These are phyloP conservation scores for Percopsis omiscomaycus DNA, from an alignment of 2,797 vertebrate species.

Conservation along the genomic window DNA sequence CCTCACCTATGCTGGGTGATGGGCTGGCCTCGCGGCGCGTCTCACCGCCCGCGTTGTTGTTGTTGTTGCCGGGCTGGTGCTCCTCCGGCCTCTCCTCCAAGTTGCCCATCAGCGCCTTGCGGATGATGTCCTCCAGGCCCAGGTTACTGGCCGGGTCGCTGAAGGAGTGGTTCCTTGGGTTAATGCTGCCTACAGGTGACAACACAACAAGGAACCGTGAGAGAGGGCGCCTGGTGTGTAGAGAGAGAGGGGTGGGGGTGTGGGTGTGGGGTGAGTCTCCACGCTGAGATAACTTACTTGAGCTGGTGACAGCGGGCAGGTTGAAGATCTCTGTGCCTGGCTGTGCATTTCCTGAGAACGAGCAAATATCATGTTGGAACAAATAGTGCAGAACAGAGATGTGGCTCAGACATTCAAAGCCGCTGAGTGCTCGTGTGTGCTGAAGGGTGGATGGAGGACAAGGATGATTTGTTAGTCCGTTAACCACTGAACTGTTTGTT, in stretches of 20 bases:
- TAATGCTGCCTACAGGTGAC: conserved; percentile 82
- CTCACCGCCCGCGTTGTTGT: conserved; percentile 76
- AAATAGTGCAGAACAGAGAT: background rate
- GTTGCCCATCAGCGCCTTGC: conserved; percentile 97
- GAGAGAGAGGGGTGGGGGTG: background rate
- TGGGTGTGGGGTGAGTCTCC: background rate
- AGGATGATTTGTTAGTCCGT: too few species aligned
- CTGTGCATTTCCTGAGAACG: conserved; percentile 89
- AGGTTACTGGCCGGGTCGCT: conserved; percentile 96
- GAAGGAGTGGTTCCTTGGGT: conserved; percentile 91
- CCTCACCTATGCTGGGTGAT: conserved; percentile 89
- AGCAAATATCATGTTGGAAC: conserved; percentile 12
- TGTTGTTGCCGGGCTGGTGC: conserved; percentile 76
- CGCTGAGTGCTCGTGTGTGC: too few species aligned
- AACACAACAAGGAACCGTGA: conserved; percentile 34
- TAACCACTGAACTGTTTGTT: too few species aligned
- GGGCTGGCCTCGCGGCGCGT: conserved; percentile 88
- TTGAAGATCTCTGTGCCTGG: conserved; percentile 99
- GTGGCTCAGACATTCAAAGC: too few species aligned
- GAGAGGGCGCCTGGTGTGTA: background rate
- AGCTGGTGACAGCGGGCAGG: conserved; percentile 94
- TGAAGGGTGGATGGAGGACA: too few species aligned
- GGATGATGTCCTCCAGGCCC: conserved; percentile 97
- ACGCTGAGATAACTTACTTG: conserved; percentile 79
- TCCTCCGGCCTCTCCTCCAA: conserved; percentile 95